Percentiles rank a stretch among this genome's conserved stretches.
These are phyloP conservation scores for Aleiodes sp. DNA, from an alignment of 1,140 invertebrate species.

Conservation along the genomic window DNA sequence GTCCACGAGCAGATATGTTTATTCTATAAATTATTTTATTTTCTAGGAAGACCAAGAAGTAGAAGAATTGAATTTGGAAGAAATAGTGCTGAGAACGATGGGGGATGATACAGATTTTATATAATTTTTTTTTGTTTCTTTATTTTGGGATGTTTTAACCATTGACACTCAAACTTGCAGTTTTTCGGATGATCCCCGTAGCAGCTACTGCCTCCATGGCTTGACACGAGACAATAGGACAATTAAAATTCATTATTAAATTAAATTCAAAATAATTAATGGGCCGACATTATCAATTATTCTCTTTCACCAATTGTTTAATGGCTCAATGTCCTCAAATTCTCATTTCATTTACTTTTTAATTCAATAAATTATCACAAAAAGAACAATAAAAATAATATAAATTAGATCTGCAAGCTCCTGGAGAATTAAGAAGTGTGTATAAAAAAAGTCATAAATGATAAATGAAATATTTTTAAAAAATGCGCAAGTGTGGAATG, in stretches of 20 bases:
- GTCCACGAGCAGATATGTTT: conserved; percentile 1
- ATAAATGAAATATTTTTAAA: conserved; percentile 37
- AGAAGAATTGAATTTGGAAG: too few relatives aligned
- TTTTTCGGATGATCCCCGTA: conserved; percentile 64
- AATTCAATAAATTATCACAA: conserved; percentile 33
- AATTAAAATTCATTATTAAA: conserved; percentile 11
- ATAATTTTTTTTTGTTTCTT: not conserved
- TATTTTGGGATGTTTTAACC: conserved; percentile 45
- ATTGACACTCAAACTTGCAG: conserved; percentile 54
- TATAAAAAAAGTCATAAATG: not conserved
- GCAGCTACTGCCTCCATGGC: conserved; percentile 63
- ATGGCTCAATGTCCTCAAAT: not conserved
- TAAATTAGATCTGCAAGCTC: conserved; percentile 14
- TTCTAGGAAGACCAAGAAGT: not conserved
- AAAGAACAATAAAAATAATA: conserved; percentile 35
- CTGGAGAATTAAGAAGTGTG: not conserved
- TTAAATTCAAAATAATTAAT: not conserved
- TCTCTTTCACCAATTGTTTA: conserved; percentile 23
- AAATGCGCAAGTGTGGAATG: conserved; percentile 26
- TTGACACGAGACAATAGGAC: conserved; percentile 39
- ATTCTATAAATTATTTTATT: not conserved
- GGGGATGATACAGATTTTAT: not conserved
- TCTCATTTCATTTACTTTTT: not conserved
- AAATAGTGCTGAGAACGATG: not conserved
- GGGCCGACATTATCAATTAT: conserved; percentile 28